phyloP scores from a whole-genome alignment of 2,888 invertebrate species.

The Dryadula phaetusa region DNA sequence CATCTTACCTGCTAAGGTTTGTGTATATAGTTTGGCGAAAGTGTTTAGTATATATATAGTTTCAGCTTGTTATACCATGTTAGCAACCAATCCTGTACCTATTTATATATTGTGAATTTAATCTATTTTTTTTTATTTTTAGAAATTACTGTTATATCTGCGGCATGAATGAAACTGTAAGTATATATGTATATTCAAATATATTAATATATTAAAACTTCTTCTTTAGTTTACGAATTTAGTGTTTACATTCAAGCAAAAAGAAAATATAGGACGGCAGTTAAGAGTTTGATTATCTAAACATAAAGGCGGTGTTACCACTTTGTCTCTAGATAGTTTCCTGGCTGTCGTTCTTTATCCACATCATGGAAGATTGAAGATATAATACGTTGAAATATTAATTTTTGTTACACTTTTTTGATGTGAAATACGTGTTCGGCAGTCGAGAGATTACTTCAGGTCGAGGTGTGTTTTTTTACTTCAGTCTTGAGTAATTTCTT shows the following conservation, averaged over 20 bases:
- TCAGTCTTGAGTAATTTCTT: slow-evolving; percentile 29
- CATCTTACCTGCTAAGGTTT: slow-evolving; percentile 11
- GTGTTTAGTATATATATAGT: not conserved
- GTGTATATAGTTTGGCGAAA: not conserved
- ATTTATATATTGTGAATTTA: not conserved
- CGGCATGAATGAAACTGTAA: slow-evolving; percentile 2
- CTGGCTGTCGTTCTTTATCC: not conserved
- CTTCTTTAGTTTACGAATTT: not conserved
- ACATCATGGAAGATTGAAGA: slow-evolving; percentile 11
- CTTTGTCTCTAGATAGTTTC: slow-evolving; percentile 24
- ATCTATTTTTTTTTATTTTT: slow-evolving; percentile 2
- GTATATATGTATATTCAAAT: slow-evolving; percentile 10
- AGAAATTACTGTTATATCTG: slow-evolving; percentile 7
- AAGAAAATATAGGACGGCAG: not conserved
- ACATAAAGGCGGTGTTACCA: not conserved
- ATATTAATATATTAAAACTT: no score
- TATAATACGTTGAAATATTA: no score
- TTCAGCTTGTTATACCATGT: not conserved
- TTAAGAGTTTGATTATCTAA: slow-evolving; percentile 24
- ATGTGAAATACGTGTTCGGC: slow-evolving; percentile 14
- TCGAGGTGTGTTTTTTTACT: slow-evolving; percentile 25
- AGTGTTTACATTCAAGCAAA: not conserved
- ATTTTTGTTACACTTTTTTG: not conserved
- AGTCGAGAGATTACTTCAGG: slow-evolving; percentile 30
- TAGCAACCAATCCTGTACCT: not conserved